These are phyloP conservation scores for human DNA, from an alignment of 2,113 vertebrate species.

Conservation along the genomic window DNA sequence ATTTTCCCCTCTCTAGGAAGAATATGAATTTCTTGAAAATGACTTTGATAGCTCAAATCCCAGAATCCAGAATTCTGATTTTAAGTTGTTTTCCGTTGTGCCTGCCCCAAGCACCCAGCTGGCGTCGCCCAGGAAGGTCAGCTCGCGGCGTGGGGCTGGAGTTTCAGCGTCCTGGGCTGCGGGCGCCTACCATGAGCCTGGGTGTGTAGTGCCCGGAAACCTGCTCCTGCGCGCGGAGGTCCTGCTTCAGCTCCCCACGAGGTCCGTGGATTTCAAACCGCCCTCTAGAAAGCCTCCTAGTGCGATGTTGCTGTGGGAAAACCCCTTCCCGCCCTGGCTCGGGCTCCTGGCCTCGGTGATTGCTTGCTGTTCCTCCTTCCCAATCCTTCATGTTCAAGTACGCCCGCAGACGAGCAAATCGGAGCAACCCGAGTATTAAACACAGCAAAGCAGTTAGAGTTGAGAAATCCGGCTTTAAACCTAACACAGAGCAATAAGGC, in stretches of 20 bases:
- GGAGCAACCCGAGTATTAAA: neutral
- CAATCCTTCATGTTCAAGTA: neutral
- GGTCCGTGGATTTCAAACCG: neutral
- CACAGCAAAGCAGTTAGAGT: neutral
- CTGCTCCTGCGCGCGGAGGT: accelerated
- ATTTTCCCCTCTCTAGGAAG: neutral
- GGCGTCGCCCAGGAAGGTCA: neutral
- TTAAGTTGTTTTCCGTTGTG: neutral
- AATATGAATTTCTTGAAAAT: neutral
- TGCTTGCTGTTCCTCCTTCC: accelerated
- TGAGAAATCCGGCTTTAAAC: neutral
- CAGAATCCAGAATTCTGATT: neutral
- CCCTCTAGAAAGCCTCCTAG: accelerated
- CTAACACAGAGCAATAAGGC: accelerated
- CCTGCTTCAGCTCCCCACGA: accelerated
- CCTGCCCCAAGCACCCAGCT: accelerated
- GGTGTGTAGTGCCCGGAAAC: neutral
- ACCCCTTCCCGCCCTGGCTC: neutral
- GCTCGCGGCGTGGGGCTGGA: neutral
- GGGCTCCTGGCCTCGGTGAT: neutral
- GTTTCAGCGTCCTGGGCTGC: neutral
- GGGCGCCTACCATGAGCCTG: neutral
- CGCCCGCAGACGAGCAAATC: neutral
- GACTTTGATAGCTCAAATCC: neutral
- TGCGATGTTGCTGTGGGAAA: accelerated